Base-by-base conservation (phyloP, 1,140 invertebrate genomes). In the Pogonomyrmex californicus region DNA sequence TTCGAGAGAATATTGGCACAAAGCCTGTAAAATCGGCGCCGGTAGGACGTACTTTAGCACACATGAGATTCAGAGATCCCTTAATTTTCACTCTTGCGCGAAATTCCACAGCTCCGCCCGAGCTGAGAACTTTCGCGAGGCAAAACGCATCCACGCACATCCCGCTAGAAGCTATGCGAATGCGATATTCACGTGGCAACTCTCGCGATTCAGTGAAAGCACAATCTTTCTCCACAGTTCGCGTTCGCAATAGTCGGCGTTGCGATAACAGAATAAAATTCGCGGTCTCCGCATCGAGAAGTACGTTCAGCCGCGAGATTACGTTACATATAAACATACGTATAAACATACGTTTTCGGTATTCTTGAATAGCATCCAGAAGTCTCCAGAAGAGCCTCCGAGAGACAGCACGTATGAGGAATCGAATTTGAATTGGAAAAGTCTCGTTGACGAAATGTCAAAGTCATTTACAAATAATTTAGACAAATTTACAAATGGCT, bases 131-230 rank as follows among this genome's bases (percentile, higher is more conserved):
- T 82, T 82, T 82, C 79, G 54, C 66, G 38, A 71, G 4, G 38
- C 51, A 47, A 12, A 47, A 70, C 38, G 66, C 38, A 56, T 44
- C 66, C 56, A n/a, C 51, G 30, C 23, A 17, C 54, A 36, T 82
- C 23, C 33, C 9, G 1, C 30, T 51, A 33, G 7, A 36, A 17
- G 38, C 7, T 47, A 54, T 33, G 70, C 47, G 30, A 54, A 68
- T n/a, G 33, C 36, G 1, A n/a, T 23, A 36, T 47, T 60, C 54
- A 75, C 79, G 51, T 73, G 41, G 65, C 62, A 66, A 30, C 66
- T 82, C 23, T 73, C 66, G 66, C 49, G 49, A 56, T 81, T 70
- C 3, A 75, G 79, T 83, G 79, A 83, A 83, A 83, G 79, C 30
- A 47, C 10, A 58, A 60, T 82, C 66, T 58, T 82, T 47, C 17